These are phyloP conservation scores for Pachyramphus minor DNA, from an alignment of 2,113 vertebrate species.

Conservation along the genomic window DNA sequence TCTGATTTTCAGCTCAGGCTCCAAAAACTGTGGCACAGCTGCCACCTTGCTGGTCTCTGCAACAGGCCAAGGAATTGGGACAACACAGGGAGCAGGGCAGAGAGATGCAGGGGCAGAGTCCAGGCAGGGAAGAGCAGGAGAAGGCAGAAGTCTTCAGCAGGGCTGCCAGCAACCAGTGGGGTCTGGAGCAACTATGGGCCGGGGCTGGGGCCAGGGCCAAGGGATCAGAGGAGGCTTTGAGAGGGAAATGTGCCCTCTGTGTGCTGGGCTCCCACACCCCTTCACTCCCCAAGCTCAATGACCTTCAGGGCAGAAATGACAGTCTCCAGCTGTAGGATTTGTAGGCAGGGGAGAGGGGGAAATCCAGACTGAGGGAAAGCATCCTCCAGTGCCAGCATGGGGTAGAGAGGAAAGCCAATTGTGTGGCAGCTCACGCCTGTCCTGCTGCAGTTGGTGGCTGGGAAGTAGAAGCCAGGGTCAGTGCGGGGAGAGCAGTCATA, in stretches of 20 bases:
- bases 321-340: not conserved
- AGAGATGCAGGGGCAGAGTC: not conserved
- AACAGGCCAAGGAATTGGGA: not conserved
- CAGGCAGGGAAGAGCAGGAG: not conserved
- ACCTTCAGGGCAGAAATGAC: not conserved
- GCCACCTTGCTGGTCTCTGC: not conserved
- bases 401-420: not conserved
- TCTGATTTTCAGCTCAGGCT: not conserved
- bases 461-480: not conserved
- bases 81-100: not conserved
- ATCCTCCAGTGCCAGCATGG: not conserved
- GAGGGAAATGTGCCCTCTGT: not conserved
- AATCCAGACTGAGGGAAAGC: not conserved
- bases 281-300: not conserved
- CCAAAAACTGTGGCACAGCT: not conserved
- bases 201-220: accelerated
- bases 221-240: not conserved
- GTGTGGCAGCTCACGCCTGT: not conserved
- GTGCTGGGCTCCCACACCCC: not conserved
- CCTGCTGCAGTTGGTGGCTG: not conserved
- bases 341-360: not conserved
- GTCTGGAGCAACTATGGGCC: not conserved
- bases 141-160: not conserved
- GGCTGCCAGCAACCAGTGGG: not conserved
- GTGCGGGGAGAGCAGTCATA: not conserved